Evolutionary conservation across 2,113 vertebrate species (phyloP).

Genomic region (Pseudois nayaur): DNA sequence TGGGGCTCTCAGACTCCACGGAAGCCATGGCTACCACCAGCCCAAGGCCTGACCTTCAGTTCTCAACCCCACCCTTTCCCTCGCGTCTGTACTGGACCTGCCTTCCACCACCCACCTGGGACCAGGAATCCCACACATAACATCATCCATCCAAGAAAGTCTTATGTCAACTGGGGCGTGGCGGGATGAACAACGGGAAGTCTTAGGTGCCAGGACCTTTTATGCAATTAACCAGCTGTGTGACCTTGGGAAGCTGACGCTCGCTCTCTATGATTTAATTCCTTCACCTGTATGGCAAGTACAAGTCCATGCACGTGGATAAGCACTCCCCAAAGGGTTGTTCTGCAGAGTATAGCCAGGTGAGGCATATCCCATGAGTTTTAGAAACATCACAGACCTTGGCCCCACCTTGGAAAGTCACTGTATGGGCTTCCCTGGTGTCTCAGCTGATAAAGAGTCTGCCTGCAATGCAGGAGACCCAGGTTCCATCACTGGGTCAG

Average conservation of each 20-base stretch:
- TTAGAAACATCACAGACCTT: not conserved
- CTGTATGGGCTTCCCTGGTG: not conserved
- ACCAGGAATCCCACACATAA: not conserved
- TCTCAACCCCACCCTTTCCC: not conserved
- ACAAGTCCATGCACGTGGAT: not conserved
- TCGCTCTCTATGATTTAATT: not conserved
- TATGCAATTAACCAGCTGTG: not conserved
- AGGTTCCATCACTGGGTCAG: not conserved
- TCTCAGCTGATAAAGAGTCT: not conserved
- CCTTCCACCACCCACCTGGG: not conserved
- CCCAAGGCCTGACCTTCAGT: not conserved
- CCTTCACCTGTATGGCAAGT: not conserved
- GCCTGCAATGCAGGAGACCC: not conserved
- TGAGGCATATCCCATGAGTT: not conserved
- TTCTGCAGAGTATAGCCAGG: not conserved
- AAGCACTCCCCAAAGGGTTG: not conserved
- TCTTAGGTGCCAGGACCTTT: not conserved
- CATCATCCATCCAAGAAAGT: not conserved
- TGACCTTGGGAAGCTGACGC: not conserved
- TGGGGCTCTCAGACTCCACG: not conserved
- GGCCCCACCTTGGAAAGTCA: not conserved
- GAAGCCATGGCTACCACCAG: not conserved
- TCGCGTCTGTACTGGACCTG: not conserved
- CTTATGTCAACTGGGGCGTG: fast-evolving
- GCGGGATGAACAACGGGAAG: not conserved